Percentiles rank a stretch among this genome's conserved stretches.
phyloP scores from a whole-genome alignment of 2,113 vertebrate species.

The Solea senegalensis region DNA sequence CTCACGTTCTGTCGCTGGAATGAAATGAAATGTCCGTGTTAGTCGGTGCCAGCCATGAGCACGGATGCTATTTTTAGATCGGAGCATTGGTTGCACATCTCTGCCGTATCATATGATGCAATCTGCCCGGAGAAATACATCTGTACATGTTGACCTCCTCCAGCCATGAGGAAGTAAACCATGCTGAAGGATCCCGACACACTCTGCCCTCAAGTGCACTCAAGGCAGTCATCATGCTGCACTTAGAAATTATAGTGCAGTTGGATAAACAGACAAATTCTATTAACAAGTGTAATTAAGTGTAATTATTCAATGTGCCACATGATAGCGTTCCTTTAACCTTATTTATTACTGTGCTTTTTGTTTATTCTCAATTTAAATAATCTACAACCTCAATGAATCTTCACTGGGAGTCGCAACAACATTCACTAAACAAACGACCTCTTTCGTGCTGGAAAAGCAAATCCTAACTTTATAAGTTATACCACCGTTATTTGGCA shows the following conservation, averaged over 20 bases:
- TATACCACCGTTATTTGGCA: background rate
- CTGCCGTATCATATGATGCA: slow-evolving; percentile 40
- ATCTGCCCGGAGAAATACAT: slow-evolving; percentile 36
- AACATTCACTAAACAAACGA: slow-evolving; percentile 11
- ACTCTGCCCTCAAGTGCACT: slow-evolving; percentile 20
- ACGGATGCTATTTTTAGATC: slow-evolving; percentile 62
- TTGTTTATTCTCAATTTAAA: background rate
- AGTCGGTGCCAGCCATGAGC: background rate
- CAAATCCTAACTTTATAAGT: background rate
- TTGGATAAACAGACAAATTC: slow-evolving; percentile 26
- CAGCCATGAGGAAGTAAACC: slow-evolving; percentile 69
- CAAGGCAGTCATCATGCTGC: slow-evolving; percentile 4
- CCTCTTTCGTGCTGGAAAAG: background rate
- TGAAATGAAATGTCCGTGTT: slow-evolving; percentile 36
- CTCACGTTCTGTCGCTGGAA: slow-evolving; percentile 10
- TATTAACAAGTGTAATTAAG: slow-evolving; percentile 3
- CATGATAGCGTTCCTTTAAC: background rate
- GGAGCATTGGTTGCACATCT: slow-evolving; percentile 34
- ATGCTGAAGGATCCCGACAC: slow-evolving; percentile 64
- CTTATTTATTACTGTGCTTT: slow-evolving; percentile 11
- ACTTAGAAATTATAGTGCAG: slow-evolving; percentile 20
- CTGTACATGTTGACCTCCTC: slow-evolving; percentile 56
- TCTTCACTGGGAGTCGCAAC: background rate
- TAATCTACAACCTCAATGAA: background rate
- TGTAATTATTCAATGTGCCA: background rate